These are phyloP conservation scores for Cricetomys ansorgei DNA, from an alignment of 2,113 vertebrate species.

Conservation along the genomic window DNA sequence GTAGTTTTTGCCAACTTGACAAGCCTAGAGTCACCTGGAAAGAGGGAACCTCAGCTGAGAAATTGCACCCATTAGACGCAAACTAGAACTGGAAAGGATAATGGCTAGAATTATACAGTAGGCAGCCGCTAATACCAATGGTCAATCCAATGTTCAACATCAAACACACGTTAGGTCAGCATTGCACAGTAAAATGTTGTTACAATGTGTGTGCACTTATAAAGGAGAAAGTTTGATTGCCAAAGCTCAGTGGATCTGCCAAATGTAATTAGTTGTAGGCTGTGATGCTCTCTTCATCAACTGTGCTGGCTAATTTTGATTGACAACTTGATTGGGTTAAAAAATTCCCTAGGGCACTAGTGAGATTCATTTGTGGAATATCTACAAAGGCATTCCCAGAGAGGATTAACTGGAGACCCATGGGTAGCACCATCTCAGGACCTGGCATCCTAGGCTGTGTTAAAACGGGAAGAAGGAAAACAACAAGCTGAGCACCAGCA, in stretches of 20 bases:
- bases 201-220: background rate
- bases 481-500: background rate
- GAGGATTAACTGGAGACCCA: background rate
- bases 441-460: background rate
- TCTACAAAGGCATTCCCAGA: background rate
- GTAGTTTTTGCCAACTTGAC: background rate
- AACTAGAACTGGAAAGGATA: background rate
- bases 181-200: slow-evolving; percentile 16
- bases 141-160: background rate
- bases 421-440: background rate
- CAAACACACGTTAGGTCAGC: background rate
- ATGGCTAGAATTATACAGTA: too few species aligned
- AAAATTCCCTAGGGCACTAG: background rate
- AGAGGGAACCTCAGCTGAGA: too few species aligned
- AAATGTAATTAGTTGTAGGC: background rate
- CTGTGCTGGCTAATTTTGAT: background rate
- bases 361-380: background rate
- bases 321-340: background rate
- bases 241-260: background rate
- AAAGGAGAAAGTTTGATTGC: background rate
- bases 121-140: background rate
- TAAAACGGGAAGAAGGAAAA: background rate
- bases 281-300: background rate
- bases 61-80: background rate
- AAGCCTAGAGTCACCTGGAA: background rate